phyloP scores from a whole-genome alignment of 2,797 vertebrate genomes.

The Luscinia luscinia region DNA sequence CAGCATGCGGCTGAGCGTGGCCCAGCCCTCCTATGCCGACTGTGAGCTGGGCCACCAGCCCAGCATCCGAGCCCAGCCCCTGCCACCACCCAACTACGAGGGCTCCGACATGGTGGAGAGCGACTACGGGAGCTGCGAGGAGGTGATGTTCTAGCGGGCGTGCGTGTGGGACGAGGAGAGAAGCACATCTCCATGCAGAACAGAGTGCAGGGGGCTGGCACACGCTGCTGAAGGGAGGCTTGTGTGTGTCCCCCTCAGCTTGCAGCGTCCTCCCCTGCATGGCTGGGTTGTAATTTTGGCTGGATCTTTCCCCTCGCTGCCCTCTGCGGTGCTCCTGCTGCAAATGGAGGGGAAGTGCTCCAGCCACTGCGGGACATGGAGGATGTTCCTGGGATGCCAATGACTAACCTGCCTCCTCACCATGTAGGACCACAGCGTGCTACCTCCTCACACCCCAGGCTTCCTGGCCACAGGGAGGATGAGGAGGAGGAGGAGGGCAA shows the following conservation, averaged over 20 bases:
- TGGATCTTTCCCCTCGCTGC: neutral
- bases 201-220: neutral
- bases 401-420: neutral
- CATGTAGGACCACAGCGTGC: neutral
- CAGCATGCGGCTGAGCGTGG: slow-evolving; percentile 90
- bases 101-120: slow-evolving; percentile 92
- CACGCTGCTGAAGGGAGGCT: neutral
- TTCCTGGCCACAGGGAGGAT: neutral
- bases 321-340: neutral
- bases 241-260: neutral
- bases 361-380: neutral
- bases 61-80: slow-evolving; percentile 49
- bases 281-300: neutral
- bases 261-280: neutral
- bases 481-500: neutral
- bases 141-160: slow-evolving; percentile 93
- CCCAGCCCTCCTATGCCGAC: slow-evolving; percentile 91
- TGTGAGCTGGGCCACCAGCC: slow-evolving; percentile 66
- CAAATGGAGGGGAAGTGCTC: neutral
- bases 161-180: neutral
- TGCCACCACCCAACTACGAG: slow-evolving; percentile 78
- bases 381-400: neutral
- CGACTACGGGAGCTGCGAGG: slow-evolving; percentile 96
- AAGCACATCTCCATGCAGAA: neutral
- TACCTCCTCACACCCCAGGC: neutral